phyloP scores from a whole-genome alignment of 2,888 invertebrate genomes.

The Bombyx huttoni region DNA sequence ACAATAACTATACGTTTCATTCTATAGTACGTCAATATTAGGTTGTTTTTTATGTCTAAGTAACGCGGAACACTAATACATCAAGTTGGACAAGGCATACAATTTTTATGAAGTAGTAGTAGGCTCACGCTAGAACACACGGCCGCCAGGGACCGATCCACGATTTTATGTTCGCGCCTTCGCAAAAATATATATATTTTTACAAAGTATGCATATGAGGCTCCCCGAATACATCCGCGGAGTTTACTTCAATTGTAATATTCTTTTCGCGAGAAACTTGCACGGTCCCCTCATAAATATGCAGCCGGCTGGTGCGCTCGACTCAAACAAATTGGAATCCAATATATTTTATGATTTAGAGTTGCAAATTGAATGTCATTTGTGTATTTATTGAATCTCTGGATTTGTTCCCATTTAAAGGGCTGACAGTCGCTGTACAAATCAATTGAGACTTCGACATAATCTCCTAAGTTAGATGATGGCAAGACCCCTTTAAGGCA shows the following conservation, averaged over 20 bases:
- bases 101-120: constrained; percentile 22
- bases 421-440: not conserved
- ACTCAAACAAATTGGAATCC: constrained; percentile 24
- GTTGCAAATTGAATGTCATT: not conserved
- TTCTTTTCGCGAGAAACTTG: constrained; percentile 17
- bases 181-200: constrained; percentile 35
- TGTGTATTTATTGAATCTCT: not conserved
- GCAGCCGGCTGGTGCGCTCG: constrained; percentile 19
- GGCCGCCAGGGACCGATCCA: constrained; percentile 32
- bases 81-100: constrained; percentile 9
- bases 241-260: constrained; percentile 20
- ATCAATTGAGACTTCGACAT: too few relatives aligned
- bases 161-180: constrained; percentile 36
- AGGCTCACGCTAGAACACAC: constrained; percentile 8
- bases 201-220: constrained; percentile 47
- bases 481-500: too few relatives aligned
- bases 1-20: too few relatives aligned
- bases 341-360: constrained; percentile 22
- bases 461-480: too few relatives aligned
- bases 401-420: not conserved
- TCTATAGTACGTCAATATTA: not conserved
- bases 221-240: constrained; percentile 19
- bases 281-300: constrained; percentile 32
- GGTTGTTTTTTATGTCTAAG: not conserved
- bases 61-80: not conserved